These are phyloP conservation scores for Camponotus fellah DNA, from an alignment of 2,888 invertebrate species.

Conservation along the genomic window DNA sequence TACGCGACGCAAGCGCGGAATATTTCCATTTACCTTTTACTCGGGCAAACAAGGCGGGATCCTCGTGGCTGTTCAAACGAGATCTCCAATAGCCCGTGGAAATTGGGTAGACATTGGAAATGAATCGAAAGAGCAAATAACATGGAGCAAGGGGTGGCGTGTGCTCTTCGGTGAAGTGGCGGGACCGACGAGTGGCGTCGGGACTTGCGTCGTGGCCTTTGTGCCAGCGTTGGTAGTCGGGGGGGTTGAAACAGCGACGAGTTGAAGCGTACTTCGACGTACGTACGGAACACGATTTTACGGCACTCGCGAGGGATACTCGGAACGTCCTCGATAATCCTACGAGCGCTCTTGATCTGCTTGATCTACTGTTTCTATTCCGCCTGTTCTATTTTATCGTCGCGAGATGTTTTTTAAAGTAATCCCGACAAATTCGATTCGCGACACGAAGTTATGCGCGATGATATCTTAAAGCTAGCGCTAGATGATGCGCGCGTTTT, in stretches of 20 bases:
- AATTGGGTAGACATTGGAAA: conserved; percentile 82
- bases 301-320: conserved; percentile 68
- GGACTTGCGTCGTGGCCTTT: conserved; percentile 58
- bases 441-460: not conserved
- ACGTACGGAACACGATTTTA: conserved; percentile 71
- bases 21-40: conserved; percentile 76
- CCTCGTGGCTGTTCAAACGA: conserved; percentile 67
- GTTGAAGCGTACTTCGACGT: conserved; percentile 68
- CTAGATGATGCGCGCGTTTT: too few species aligned
- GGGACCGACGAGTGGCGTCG: conserved; percentile 47
- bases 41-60: conserved; percentile 71
- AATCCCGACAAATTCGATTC: conserved; percentile 17
- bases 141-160: conserved; percentile 54
- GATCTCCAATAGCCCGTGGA: conserved; percentile 77
- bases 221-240: conserved; percentile 42
- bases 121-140: conserved; percentile 82
- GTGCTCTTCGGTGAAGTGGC: conserved; percentile 43
- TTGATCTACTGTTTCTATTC: conserved; percentile 56
- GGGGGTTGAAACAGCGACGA: conserved; percentile 39
- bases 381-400: not conserved
- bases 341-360: conserved; percentile 66
- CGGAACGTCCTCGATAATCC: conserved; percentile 53
- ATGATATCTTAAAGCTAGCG: too few species aligned
- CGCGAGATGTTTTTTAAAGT: conserved; percentile 5
- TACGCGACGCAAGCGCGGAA: conserved; percentile 37